These are phyloP conservation scores for Lasius platythorax DNA, from an alignment of 2,888 invertebrate species.

Conservation along the genomic window DNA sequence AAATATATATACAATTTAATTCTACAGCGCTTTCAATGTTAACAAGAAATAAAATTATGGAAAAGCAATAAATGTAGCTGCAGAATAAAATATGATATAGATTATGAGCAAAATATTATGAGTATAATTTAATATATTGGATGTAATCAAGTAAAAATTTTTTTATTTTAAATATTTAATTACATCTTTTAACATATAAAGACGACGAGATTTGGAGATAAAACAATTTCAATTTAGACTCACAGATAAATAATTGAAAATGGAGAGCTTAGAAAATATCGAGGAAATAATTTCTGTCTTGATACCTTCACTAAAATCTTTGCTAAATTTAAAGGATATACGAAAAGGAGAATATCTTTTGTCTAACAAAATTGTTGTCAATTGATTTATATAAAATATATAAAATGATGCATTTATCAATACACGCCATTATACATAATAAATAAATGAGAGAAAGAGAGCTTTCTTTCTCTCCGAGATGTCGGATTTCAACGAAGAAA, in stretches of 20 bases:
- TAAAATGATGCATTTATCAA: constrained; percentile 8
- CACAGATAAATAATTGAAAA: background rate
- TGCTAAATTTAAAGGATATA: background rate
- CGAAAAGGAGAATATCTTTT: background rate
- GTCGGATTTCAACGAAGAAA: constrained; percentile 12
- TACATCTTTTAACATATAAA: background rate
- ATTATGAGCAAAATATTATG: background rate
- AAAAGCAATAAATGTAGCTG: background rate
- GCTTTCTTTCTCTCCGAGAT: background rate
- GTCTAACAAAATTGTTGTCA: background rate
- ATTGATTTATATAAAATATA: background rate
- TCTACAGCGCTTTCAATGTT: background rate
- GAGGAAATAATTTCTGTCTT: background rate
- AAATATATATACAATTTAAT: constrained; percentile 6
- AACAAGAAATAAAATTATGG: background rate
- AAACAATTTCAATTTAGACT: background rate
- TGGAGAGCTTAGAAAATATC: background rate
- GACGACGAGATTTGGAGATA: background rate
- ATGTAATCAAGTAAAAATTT: background rate
- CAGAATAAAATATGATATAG: background rate
- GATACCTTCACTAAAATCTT: background rate
- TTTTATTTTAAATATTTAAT: background rate
- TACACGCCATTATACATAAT: background rate
- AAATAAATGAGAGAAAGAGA: constrained; percentile 18
- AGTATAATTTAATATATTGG: background rate